Conservation (phyloP, 1,140 invertebrate genomes). For the Bombus soroeensis region DNA sequence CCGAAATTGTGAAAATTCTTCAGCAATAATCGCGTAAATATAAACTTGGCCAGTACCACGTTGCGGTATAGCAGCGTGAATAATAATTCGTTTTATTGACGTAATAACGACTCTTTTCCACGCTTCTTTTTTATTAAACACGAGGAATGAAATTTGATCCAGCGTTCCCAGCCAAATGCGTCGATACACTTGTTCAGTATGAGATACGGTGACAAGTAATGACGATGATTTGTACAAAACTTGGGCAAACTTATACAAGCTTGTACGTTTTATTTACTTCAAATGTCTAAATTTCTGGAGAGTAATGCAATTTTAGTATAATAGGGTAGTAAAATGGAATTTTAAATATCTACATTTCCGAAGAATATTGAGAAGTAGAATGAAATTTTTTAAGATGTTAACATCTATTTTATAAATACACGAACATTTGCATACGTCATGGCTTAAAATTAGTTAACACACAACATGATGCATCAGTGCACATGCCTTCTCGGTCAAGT, state of each 20-base stretch:
- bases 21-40: conserved; percentile 65
- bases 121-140: conserved; percentile 35
- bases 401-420: neutral
- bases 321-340: too few relatives aligned
- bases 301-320: too few relatives aligned
- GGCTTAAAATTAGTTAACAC: neutral
- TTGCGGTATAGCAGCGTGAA: conserved; percentile 20
- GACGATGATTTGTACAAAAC: neutral
- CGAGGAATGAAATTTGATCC: conserved; percentile 22
- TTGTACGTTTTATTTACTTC: too few relatives aligned
- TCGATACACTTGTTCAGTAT: neutral
- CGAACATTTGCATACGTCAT: neutral
- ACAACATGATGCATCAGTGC: neutral
- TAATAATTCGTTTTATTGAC: conserved; percentile 59
- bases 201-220: neutral
- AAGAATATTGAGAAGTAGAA: neutral
- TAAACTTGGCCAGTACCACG: conserved; percentile 62
- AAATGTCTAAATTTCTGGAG: too few relatives aligned
- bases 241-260: neutral
- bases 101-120: conserved; percentile 34
- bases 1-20: conserved; percentile 47
- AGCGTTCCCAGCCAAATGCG: conserved; percentile 23
- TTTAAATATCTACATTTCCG: neutral
- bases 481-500: conserved; percentile 1
- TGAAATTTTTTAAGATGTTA: neutral